phyloP scores from a whole-genome alignment of 2,888 invertebrate species.

The Auanema sp. region DNA sequence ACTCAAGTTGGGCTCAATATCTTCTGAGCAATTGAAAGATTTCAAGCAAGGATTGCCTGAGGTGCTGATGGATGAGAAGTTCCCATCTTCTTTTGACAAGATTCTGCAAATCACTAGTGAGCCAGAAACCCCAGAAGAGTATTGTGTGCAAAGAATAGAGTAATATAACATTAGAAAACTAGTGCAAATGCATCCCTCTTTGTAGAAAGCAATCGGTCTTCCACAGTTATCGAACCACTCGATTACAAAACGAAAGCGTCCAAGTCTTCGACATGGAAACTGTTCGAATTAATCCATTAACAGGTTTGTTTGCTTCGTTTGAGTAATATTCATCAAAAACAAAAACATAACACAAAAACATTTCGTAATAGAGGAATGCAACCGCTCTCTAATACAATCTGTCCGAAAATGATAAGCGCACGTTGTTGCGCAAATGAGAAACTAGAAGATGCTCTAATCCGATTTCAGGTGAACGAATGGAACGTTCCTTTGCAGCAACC shows the following conservation, averaged over 20 bases:
- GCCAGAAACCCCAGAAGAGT: no score
- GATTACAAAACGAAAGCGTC: constrained; percentile 30
- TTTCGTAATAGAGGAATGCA: no score
- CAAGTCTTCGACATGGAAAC: constrained; percentile 42
- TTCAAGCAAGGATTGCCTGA: constrained; percentile 51
- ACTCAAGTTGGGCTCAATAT: constrained; percentile 43
- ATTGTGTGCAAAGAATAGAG: no score
- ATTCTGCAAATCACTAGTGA: constrained; percentile 11
- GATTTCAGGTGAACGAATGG: no score
- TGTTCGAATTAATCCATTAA: constrained; percentile 26
- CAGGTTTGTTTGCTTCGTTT: constrained; percentile 2
- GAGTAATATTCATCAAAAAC: no score
- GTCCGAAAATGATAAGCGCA: no score
- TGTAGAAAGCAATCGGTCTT: constrained; percentile 34
- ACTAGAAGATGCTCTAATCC: no score
- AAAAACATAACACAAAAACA: no score
- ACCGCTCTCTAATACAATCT: no score
- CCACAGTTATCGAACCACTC: constrained; percentile 36
- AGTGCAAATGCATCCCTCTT: background rate
- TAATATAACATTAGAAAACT: no score
- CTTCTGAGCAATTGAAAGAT: constrained; percentile 47
- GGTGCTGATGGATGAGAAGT: constrained; percentile 47
- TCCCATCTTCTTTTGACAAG: constrained; percentile 33
- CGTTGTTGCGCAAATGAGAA: no score
- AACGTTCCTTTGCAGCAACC: no score